A percentile compares a stretch with the other conserved stretches of the same genome.
phyloP scores from a whole-genome alignment of 2,888 invertebrate genomes.

The Drosophila mettleri region DNA sequence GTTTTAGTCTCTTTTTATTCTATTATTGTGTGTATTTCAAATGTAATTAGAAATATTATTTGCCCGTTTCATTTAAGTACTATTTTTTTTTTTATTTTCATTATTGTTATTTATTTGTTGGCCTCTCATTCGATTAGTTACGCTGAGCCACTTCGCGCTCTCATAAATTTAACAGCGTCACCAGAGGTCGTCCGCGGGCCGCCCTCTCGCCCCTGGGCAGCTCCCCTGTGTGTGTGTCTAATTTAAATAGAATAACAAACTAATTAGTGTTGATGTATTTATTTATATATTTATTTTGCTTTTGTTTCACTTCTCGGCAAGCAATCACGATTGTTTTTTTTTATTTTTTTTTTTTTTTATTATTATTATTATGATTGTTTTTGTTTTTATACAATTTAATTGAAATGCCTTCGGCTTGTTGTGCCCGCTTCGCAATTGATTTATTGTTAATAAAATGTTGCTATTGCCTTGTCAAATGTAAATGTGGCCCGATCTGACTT shows the following conservation, averaged over 20 bases:
- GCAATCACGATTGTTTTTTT: constrained; percentile 55
- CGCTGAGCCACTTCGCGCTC: constrained; percentile 47
- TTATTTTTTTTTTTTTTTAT: constrained; percentile 56
- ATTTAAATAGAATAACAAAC: constrained; percentile 78
- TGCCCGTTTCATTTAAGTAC: constrained; percentile 23
- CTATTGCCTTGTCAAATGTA: constrained; percentile 66
- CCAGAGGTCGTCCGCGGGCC: constrained; percentile 16
- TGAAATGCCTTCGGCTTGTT: constrained; percentile 63
- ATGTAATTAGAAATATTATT: constrained; percentile 44
- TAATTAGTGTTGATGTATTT: constrained; percentile 69
- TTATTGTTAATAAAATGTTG: constrained; percentile 74
- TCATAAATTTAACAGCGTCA: constrained; percentile 52
- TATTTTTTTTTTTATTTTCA: neutral
- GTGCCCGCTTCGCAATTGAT: constrained; percentile 69
- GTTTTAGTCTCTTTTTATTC: neutral
- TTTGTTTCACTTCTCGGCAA: constrained; percentile 23
- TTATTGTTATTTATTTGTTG: constrained; percentile 16
- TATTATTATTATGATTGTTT: too few relatives aligned
- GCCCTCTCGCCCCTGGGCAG: neutral
- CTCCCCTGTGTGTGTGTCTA: constrained; percentile 19
- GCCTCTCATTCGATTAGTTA: constrained; percentile 44
- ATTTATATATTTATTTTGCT: constrained; percentile 6
- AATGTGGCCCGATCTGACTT: constrained; percentile 59
- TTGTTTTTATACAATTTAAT: constrained; percentile 64
- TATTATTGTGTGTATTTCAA: constrained; percentile 37